Conservation (phyloP, 2,797 vertebrate genomes). For the Gallinago stenura region DNA sequence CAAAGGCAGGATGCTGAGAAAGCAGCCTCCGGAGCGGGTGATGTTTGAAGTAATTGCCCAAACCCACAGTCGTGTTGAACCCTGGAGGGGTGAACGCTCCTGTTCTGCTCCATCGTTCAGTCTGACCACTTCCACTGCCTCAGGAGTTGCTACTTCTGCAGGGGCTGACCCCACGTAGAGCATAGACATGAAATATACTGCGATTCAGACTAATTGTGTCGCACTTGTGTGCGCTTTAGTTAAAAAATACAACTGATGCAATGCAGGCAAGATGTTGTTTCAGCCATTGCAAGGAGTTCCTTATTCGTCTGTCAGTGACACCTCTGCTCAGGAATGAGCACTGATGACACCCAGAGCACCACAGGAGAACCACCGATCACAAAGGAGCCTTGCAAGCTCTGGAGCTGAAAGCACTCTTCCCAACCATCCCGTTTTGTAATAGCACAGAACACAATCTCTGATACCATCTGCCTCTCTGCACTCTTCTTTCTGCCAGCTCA, state of each 20-base stretch:
- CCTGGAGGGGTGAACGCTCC: background rate
- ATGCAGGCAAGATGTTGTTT: background rate
- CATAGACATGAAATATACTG: background rate
- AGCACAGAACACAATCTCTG: background rate
- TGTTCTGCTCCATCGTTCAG: background rate
- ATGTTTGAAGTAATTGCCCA: background rate
- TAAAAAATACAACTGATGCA: background rate
- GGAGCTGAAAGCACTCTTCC: background rate
- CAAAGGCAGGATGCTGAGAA: background rate
- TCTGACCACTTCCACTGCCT: background rate
- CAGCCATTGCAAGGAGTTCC: background rate
- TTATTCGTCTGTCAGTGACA: background rate
- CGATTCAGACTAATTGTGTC: background rate
- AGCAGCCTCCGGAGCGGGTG: rapidly evolving
- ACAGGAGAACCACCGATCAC: background rate
- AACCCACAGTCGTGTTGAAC: background rate
- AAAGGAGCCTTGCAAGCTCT: background rate
- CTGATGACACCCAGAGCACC: background rate
- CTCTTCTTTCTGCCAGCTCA: background rate
- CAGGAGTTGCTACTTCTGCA: background rate
- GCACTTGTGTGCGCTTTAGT: rapidly evolving
- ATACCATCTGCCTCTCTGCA: background rate
- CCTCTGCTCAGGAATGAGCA: background rate
- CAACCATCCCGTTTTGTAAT: background rate
- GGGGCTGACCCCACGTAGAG: background rate